Percentiles rank a stretch among this genome's conserved stretches.
These are phyloP conservation scores for Cepaea nemoralis DNA, from an alignment of 1,140 invertebrate genomes.

Conservation along the genomic window DNA sequence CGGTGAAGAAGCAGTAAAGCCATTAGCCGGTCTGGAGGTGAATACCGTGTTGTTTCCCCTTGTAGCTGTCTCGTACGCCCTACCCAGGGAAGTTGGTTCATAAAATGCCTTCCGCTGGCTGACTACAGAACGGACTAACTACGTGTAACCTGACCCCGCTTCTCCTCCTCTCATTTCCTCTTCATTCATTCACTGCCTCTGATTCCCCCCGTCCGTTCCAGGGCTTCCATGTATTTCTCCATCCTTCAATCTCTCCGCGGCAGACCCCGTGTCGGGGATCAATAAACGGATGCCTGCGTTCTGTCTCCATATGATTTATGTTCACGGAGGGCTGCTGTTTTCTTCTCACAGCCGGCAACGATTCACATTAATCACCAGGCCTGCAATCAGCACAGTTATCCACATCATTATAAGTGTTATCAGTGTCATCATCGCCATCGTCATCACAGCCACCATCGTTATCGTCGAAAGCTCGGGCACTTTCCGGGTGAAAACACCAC, in stretches of 20 bases:
- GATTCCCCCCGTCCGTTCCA: background rate
- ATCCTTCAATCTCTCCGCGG: no score
- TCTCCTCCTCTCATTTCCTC: constrained; percentile 9
- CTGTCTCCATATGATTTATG: constrained; percentile 1
- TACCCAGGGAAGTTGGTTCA: background rate
- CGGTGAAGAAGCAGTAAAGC: background rate
- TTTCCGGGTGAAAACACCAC: no score
- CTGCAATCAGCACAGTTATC: background rate
- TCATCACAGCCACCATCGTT: no score
- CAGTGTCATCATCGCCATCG: no score
- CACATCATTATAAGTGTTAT: background rate
- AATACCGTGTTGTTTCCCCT: background rate
- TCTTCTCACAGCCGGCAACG: background rate
- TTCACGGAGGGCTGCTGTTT: background rate
- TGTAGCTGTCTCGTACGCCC: background rate
- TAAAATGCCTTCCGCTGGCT: background rate
- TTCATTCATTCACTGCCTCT: background rate
- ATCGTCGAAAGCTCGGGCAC: no score
- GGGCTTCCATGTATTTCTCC: background rate
- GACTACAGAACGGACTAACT: background rate
- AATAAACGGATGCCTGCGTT: background rate
- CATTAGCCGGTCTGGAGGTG: background rate
- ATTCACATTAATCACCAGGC: background rate
- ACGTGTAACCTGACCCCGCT: background rate
- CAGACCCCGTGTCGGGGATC: background rate